Conservation (phyloP, 2,888 invertebrate species). For the Heliconius cydno region DNA sequence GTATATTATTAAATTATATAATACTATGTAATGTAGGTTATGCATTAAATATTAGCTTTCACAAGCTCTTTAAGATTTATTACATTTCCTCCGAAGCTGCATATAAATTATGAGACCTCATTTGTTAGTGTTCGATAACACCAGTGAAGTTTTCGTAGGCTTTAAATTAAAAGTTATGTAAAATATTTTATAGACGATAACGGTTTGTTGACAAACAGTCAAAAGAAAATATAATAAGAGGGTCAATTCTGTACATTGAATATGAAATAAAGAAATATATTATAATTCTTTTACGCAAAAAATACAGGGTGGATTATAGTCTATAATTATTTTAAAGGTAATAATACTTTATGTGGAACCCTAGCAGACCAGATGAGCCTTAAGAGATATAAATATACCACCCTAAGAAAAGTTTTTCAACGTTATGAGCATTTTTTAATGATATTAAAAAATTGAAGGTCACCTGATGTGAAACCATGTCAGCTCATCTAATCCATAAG, state of each 20-base stretch:
- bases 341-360: too few species aligned
- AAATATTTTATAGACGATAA: not conserved
- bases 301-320: too few species aligned
- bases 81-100: slow-evolving; percentile 7
- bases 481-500: too few species aligned
- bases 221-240: not conserved
- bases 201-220: not conserved
- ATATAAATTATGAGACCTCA: slow-evolving; percentile 21
- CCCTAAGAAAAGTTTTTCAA: too few species aligned
- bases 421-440: too few species aligned
- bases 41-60: not conserved
- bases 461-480: too few species aligned
- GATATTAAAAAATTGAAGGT: too few species aligned
- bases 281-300: too few species aligned
- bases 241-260: not conserved
- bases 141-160: slow-evolving; percentile 2
- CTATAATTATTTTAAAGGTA: too few species aligned
- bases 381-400: too few species aligned
- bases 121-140: slow-evolving; percentile 13
- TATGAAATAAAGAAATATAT: not conserved
- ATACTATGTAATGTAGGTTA: not conserved
- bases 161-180: not conserved
- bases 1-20: not conserved
- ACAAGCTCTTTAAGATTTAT: slow-evolving; percentile 6
- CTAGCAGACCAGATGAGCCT: too few species aligned